Evolutionary conservation across 2,888 invertebrate genomes (phyloP), one percentile per base, ranked within the genome.

Genomic region (Dynastes hyllus): DNA sequence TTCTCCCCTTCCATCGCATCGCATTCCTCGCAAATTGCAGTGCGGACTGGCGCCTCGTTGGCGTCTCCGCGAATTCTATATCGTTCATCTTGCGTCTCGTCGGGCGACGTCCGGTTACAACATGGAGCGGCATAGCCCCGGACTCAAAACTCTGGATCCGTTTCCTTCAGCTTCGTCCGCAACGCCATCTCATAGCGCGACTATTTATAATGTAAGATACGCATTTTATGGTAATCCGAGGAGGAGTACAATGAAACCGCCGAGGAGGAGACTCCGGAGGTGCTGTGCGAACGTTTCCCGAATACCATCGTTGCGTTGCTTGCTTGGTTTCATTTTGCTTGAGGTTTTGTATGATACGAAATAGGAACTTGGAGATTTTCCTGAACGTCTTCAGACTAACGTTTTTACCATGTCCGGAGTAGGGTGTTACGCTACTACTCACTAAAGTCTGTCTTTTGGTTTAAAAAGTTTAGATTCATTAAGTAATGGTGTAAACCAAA

Each of bases 21-120:
- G 45, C 80, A 81, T 82, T 82, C 81, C 81, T 73, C 75, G 70
- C 75, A 81, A 81, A 81, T 82, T 81, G 81, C 80, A 81, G 78
- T 77, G 78, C 73, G 70, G 73, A 63, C 40, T 37, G 79, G 79
- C 82, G 81, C 69, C 81, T 79, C 53, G 82, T 81, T 81, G 81
- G 22, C 61, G 45, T 73, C 58, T 45, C 45, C 50, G 45, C 45
- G 45, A 27, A 69, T 69, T 69, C 69, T 69, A 50, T 69, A 45
- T 16, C 50, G 29, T 51, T 16, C 50, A 27, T 69, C 50, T 29
- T 58, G n/a, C 40, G 13, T 61, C 58, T 55, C 16, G 50, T 51
- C 50, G 53, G 2, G 53, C 50, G 13, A 11, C 69, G 51, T 69
- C 69, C 50, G 27, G 69, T 27, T 69, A 50, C 16, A 2, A 22